Evolutionary conservation across 2,888 invertebrate genomes (phyloP).

Genomic region (Nemoura dubitans): DNA sequence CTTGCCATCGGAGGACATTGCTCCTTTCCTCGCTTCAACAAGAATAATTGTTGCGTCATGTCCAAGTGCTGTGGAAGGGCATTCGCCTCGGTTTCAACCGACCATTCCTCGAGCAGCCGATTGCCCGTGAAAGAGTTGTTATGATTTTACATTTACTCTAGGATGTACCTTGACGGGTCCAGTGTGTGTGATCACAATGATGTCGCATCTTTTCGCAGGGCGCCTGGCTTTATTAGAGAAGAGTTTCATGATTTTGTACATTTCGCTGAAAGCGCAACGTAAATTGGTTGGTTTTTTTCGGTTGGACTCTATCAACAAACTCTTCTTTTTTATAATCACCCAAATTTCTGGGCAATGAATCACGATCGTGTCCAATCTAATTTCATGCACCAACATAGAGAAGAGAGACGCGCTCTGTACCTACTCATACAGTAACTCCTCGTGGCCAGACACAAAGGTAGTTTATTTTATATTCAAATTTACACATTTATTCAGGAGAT

Average conservation of each 20-base stretch:
- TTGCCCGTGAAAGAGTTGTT: slow-evolving; percentile 1
- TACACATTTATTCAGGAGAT: background rate
- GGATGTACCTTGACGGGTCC: background rate
- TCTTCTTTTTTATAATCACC: too few species aligned
- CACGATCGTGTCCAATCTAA: background rate
- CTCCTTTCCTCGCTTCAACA: slow-evolving; percentile 10
- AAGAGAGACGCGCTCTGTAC: background rate
- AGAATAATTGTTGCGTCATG: slow-evolving; percentile 30
- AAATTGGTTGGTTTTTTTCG: background rate
- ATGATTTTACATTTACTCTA: background rate
- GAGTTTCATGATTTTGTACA: background rate
- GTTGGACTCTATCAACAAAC: background rate
- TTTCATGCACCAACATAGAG: background rate
- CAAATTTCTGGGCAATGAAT: background rate
- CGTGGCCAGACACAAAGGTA: background rate
- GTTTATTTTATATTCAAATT: slow-evolving; percentile 7
- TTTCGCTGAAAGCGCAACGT: background rate
- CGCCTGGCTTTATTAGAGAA: background rate
- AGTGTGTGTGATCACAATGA: background rate
- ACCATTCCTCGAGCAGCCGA: background rate
- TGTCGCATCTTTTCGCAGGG: background rate
- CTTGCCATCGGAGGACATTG: slow-evolving; percentile 18
- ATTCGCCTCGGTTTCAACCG: background rate
- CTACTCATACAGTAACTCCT: background rate
- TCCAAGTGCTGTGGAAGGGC: slow-evolving; percentile 14